Evolutionary conservation across 2,888 invertebrate species (phyloP), one percentile per base, ranked within the genome.

Genomic region (Drosophila subsilvestris): DNA sequence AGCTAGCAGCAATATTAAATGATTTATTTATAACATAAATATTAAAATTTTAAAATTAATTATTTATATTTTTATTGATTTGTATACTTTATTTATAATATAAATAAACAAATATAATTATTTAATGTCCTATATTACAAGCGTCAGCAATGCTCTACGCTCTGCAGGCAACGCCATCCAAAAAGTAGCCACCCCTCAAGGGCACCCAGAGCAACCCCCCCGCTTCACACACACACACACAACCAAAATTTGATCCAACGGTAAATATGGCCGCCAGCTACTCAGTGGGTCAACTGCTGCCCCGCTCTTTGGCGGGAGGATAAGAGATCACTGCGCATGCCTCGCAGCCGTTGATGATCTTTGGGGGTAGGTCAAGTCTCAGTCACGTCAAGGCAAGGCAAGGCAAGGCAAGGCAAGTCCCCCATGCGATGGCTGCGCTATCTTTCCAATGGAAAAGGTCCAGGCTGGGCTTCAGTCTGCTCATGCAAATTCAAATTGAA

Each of bases 201-300:
- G 32, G n/a, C 56, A 56, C 55, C 58, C 20, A 10, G 6, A 6
- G 32, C 29, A 8, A 4, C 7, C 12, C 14, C 12, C 18, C 17
- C 4, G 3, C 22, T 37, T 37, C 9, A n/a, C n/a, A n/a, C n/a
- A n/a, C 8, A 32, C 22, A 9, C 6, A 10, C 53, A 17, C 29
- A 63, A 63, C 62, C 29, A 63, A 63, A 63, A 54, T 22, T 27
- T 47, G 55, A 32, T 25, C 20, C 27, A 1, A 9, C 7, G 6
- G 37, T 37, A 67, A 67, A 68, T 18, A 67, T 67, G 66, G 66
- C 66, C 68, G 66, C 48, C 68, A 44, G 44, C 22, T 7, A 32
- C 18, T 50, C 32, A 68, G 56, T 57, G 68, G 68, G 68, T 68
- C 57, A 67, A 67, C 49, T 17, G 14, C 37, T 50, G 57, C 56